A percentile compares a stretch with the other conserved stretches of the same genome.
phyloP scores from a whole-genome alignment of 2,888 invertebrate genomes.

The Octonoba sinensis region DNA sequence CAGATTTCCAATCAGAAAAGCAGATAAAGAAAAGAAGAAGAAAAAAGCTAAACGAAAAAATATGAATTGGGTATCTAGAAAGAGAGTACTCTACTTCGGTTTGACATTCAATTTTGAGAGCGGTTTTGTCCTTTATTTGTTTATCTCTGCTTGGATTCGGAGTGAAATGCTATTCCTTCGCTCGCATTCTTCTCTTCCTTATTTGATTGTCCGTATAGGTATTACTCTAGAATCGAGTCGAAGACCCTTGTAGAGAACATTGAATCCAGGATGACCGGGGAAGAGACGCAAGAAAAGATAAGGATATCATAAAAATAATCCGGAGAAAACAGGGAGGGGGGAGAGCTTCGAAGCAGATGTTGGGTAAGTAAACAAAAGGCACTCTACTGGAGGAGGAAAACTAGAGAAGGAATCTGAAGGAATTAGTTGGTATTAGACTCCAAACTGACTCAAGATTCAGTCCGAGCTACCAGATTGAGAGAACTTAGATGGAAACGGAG shows the following conservation, averaged over 20 bases:
- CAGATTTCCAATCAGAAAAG: no score
- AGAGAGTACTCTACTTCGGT: no score
- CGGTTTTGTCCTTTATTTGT: no score
- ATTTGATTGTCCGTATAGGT: slow-evolving; percentile 45
- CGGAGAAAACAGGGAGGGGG: slow-evolving; percentile 12
- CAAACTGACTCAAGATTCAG: slow-evolving; percentile 53
- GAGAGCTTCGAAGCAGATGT: slow-evolving; percentile 19
- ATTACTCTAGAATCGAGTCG: slow-evolving; percentile 21
- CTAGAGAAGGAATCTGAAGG: slow-evolving; percentile 40
- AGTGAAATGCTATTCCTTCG: slow-evolving; percentile 3
- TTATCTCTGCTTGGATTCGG: no score
- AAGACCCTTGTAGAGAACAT: slow-evolving; percentile 22
- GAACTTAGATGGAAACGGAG: slow-evolving; percentile 54
- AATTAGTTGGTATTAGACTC: slow-evolving; percentile 55
- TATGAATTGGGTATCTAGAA: no score
- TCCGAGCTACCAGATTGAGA: slow-evolving; percentile 53
- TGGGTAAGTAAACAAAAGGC: slow-evolving; percentile 48
- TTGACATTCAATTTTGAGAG: no score
- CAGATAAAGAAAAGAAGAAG: no score
- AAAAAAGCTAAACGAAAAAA: no score
- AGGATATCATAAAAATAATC: slow-evolving; percentile 58
- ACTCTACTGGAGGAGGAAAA: slow-evolving; percentile 10
- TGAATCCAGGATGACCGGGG: slow-evolving; percentile 28
- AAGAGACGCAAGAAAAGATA: slow-evolving; percentile 27
- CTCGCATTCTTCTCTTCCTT: neutral